Evolutionary conservation across 2,797 vertebrate species (phyloP).

Genomic region (Melopsittacus undulatus): DNA sequence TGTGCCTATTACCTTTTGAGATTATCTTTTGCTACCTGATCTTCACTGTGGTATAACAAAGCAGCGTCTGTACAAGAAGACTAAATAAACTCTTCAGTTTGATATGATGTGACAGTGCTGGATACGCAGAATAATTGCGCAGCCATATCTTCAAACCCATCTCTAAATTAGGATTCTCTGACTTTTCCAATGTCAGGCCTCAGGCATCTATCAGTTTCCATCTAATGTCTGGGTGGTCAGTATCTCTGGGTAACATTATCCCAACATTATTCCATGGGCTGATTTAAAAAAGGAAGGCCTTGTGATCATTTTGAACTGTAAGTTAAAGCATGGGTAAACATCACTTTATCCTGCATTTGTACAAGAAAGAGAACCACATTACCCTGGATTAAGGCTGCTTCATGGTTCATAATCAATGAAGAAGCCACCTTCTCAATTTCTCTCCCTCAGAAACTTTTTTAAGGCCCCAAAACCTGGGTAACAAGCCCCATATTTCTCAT

Average conservation of each 20-base stretch:
- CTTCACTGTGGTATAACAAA: background rate
- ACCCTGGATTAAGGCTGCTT: background rate
- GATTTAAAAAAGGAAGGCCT: background rate
- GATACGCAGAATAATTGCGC: background rate
- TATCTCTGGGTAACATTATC: background rate
- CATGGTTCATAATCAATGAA: background rate
- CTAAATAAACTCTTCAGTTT: background rate
- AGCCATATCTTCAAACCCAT: background rate
- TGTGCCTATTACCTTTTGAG: background rate
- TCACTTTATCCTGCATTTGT: background rate
- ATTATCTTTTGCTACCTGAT: background rate
- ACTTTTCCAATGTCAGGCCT: background rate
- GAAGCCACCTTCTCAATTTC: background rate
- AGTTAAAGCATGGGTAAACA: background rate
- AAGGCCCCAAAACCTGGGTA: background rate
- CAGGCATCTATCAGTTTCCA: background rate
- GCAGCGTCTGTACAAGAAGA: background rate
- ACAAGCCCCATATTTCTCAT: background rate
- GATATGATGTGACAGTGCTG: background rate
- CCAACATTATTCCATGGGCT: background rate
- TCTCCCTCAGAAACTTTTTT: background rate
- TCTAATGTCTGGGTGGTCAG: background rate
- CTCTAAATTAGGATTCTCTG: background rate
- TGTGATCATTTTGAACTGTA: background rate
- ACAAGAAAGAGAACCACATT: background rate